Percentiles rank a stretch among this genome's conserved stretches.
These are phyloP conservation scores for Embidobia sp. DNA, from an alignment of 2,888 invertebrate species.

Conservation along the genomic window DNA sequence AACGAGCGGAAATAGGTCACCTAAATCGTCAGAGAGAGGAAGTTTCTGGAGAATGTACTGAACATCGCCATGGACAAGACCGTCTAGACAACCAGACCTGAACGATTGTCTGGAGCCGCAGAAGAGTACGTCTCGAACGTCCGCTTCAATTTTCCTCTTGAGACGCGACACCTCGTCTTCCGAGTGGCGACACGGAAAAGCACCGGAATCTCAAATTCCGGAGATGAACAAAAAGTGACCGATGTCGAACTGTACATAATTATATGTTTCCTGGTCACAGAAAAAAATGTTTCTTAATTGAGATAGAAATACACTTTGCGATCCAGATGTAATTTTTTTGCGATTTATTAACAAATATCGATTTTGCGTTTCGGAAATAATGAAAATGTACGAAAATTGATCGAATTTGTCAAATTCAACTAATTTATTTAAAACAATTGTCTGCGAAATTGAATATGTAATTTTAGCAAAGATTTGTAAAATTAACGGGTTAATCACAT, in stretches of 20 bases:
- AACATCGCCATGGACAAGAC: slow-evolving; percentile 70
- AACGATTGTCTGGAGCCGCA: slow-evolving; percentile 76
- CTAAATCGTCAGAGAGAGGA: slow-evolving; percentile 32
- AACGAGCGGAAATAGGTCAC: slow-evolving; percentile 44
- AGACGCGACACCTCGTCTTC: slow-evolving; percentile 49
- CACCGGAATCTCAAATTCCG: slow-evolving; percentile 29
- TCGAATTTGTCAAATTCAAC: too few species aligned
- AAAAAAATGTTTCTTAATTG: background rate
- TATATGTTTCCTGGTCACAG: slow-evolving; percentile 1
- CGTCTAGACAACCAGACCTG: slow-evolving; percentile 80
- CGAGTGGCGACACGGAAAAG: slow-evolving; percentile 52
- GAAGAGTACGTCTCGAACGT: slow-evolving; percentile 57
- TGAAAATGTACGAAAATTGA: too few species aligned
- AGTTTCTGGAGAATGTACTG: slow-evolving; percentile 74
- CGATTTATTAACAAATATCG: too few species aligned
- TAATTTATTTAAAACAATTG: too few species aligned
- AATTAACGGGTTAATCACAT: too few species aligned
- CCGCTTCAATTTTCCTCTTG: slow-evolving; percentile 58
- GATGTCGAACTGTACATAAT: background rate
- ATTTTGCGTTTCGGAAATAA: too few species aligned
- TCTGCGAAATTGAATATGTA: too few species aligned
- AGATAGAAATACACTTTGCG: background rate
- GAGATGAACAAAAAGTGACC: slow-evolving; percentile 20
- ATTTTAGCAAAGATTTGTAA: too few species aligned
- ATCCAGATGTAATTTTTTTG: too few species aligned